Conservation (phyloP, 2,888 invertebrate species). For the Dynastes maya region DNA sequence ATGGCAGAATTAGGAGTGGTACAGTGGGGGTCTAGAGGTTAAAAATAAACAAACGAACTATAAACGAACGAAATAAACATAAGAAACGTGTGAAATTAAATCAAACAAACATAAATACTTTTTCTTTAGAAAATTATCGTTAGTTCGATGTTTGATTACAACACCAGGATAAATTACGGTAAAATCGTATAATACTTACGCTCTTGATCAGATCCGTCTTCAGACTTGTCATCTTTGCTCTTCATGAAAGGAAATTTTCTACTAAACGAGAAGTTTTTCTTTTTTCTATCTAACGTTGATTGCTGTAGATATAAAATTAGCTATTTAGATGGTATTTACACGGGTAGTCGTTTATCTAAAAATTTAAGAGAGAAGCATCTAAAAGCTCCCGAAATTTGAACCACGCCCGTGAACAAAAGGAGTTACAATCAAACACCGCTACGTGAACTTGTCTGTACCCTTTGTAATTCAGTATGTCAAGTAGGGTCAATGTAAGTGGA, state of each 20-base stretch:
- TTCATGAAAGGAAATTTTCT: constrained; percentile 99
- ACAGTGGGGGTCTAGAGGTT: constrained; percentile 68
- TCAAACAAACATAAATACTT: constrained; percentile 46
- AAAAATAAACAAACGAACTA: constrained; percentile 62
- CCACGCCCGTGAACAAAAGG: too few relatives aligned
- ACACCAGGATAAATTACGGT: not conserved
- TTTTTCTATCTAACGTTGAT: constrained; percentile 95
- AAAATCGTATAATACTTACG: constrained; percentile 80
- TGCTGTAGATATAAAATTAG: constrained; percentile 74
- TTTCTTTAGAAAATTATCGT: not conserved
- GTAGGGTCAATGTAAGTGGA: too few relatives aligned
- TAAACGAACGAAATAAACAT: constrained; percentile 57
- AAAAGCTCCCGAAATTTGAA: too few relatives aligned
- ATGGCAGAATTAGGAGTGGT: constrained; percentile 68
- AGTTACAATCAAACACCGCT: too few relatives aligned
- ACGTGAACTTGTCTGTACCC: too few relatives aligned
- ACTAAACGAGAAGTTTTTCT: constrained; percentile 99
- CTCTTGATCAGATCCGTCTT: constrained; percentile 97
- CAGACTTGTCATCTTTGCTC: constrained; percentile 98
- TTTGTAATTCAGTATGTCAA: too few relatives aligned
- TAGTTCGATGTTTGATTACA: constrained; percentile 4
- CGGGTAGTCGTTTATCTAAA: too few relatives aligned
- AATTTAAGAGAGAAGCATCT: too few relatives aligned
- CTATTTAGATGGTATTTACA: too few relatives aligned
- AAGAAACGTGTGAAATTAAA: constrained; percentile 51